Evolutionary conservation across 2,797 vertebrate species (phyloP), one percentile per base, ranked within the genome.

Genomic region (Coregonus sp.): DNA sequence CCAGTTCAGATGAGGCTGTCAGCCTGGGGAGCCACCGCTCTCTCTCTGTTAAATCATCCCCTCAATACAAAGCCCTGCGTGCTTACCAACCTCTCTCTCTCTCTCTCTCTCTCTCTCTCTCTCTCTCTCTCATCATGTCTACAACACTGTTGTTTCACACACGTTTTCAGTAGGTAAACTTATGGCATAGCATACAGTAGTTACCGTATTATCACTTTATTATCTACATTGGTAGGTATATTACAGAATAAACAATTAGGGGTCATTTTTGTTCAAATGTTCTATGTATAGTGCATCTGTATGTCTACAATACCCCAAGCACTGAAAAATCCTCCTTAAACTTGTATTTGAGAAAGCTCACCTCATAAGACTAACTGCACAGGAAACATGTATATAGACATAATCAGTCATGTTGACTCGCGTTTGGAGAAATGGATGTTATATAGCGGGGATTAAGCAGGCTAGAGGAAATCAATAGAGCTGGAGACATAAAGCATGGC

Each of bases 401-500:
- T 80, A 86, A 92, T 92, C 70, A 76, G 78, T 90, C 81, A 88
- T 12, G 69, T 84, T 85, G 89, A 79, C 85, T 83, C 81, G 7
- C 6, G 47, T 54, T 72, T 54, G 77, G 75, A 82, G 91, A 87
- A 91, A 87, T 78, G 79, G 90, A 91, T 92, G 88, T 89, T 89
- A 89, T 84, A 84, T 25, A 75, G 86, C 76, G 79, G 75, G 78
- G 88, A 89, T 91, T 92, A 92, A 91, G 78, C 84, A 65, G 85
- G 85, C 87, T 87, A 89, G 61, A 88, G 86, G 85, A 91, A 92
- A 94, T 93, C 93, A 86, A 94, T 94, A 92, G 80, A 88, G 91
- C 88, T 86, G 90, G 86, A 88, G 88, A 87, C 90, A 93, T 92
- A 92, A 93, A 93, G 87, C 90, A 91, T 75, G 79, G 72, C 50